phyloP scores from a whole-genome alignment of 53 echinoderm and acorn worm genomes.

The Glandiceps talaboti region DNA sequence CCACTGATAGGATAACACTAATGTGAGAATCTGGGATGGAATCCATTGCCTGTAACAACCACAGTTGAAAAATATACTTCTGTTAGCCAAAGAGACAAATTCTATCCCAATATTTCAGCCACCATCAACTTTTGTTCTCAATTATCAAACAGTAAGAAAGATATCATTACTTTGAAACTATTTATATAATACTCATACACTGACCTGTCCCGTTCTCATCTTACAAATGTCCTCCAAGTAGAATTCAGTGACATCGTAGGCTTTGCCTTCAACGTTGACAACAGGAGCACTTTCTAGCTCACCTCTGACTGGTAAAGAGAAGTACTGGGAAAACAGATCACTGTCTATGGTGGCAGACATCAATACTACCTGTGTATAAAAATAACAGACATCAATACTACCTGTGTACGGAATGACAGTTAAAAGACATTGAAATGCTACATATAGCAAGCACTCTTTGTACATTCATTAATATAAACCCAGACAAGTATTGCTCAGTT shows the following conservation, averaged over 20 bases:
- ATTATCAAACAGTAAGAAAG: neutral
- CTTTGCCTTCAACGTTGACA: slow-evolving; percentile 62
- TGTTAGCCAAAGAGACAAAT: neutral
- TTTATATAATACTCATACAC: neutral
- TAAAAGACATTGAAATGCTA: too few relatives aligned
- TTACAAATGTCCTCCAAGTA: slow-evolving; percentile 50
- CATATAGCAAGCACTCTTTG: too few relatives aligned
- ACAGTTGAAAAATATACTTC: too few relatives aligned
- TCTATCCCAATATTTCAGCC: too few relatives aligned
- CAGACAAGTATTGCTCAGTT: too few relatives aligned
- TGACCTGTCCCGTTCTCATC: slow-evolving; percentile 52
- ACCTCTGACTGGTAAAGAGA: slow-evolving; percentile 72
- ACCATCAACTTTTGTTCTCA: neutral
- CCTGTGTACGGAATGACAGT: too few relatives aligned
- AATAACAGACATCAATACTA: too few relatives aligned
- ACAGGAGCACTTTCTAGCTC: slow-evolving; percentile 64
- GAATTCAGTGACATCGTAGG: slow-evolving; percentile 69
- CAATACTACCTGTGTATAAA: slow-evolving; percentile 72
- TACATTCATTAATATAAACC: too few relatives aligned
- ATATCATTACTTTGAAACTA: neutral
- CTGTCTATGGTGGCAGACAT: slow-evolving; percentile 95
- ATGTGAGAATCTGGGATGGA: too few relatives aligned
- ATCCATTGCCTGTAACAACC: too few relatives aligned
- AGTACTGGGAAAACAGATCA: slow-evolving; percentile 78
- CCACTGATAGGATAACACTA: too few relatives aligned